phyloP scores from a whole-genome alignment of 2,113 vertebrate genomes.

The Mormyrus lacerda region DNA sequence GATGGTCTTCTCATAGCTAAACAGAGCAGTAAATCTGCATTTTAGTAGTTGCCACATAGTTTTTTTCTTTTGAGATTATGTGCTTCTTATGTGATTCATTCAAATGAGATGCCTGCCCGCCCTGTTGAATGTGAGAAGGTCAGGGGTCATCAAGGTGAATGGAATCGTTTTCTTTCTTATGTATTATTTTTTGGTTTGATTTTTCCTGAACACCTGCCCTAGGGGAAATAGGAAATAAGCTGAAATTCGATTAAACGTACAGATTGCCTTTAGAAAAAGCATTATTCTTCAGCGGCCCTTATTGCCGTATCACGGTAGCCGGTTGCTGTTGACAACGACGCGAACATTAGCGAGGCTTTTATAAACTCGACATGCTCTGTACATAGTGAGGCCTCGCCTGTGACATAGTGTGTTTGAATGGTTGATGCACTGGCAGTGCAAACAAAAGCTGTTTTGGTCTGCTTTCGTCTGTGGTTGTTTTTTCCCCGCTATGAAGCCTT shows the following conservation, averaged over 20 bases:
- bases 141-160: constrained; percentile 27
- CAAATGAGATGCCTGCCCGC: background rate
- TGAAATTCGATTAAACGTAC: background rate
- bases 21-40: background rate
- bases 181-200: constrained; percentile 25
- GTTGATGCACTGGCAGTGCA: background rate
- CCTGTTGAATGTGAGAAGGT: constrained; percentile 23
- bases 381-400: background rate
- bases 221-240: constrained; percentile 6
- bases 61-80: background rate
- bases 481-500: background rate
- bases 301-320: background rate
- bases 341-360: background rate
- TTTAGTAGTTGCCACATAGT: background rate
- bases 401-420: background rate
- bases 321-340: background rate
- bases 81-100: background rate
- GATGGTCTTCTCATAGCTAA: background rate
- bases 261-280: background rate
- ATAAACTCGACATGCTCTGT: background rate
- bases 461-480: background rate
- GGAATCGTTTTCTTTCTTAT: constrained; percentile 26
- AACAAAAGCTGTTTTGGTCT: background rate
- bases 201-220: constrained; percentile 20
- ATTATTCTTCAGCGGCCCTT: background rate